phyloP scores from a whole-genome alignment of 2,888 invertebrate species.

The Melolontha melolontha region DNA sequence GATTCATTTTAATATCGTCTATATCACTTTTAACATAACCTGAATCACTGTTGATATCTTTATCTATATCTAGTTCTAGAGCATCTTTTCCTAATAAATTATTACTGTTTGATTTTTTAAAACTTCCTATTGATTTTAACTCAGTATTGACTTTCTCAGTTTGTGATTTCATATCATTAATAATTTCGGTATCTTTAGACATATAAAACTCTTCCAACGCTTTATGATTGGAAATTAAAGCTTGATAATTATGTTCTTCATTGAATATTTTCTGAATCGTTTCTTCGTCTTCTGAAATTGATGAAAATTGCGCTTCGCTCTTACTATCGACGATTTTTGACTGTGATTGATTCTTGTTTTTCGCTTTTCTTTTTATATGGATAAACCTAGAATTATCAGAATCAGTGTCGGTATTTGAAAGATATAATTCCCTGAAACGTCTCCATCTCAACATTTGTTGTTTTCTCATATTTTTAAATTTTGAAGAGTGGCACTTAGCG shows the following conservation, averaged over 20 bases:
- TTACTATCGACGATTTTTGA: neutral
- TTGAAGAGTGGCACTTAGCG: neutral
- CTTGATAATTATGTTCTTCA: conserved; percentile 15
- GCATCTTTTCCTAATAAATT: neutral
- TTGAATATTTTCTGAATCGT: conserved; percentile 3
- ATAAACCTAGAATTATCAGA: conserved; percentile 25
- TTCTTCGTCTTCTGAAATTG: conserved; percentile 24
- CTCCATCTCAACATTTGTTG: conserved; percentile 37
- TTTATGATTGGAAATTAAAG: conserved; percentile 10
- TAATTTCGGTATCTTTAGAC: neutral
- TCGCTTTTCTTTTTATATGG: conserved; percentile 5
- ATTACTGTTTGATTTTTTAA: neutral
- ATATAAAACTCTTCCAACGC: conserved; percentile 27
- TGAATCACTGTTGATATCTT: conserved; percentile 29
- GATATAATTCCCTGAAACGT: conserved; percentile 20
- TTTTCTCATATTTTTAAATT: conserved; percentile 24
- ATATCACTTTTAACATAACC: conserved; percentile 40
- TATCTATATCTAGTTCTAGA: neutral
- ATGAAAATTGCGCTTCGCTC: neutral
- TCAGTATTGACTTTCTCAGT: neutral
- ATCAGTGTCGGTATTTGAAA: conserved; percentile 35
- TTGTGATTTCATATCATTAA: neutral
- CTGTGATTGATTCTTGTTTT: conserved; percentile 7
- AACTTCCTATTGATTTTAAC: neutral
- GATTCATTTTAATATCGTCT: conserved; percentile 15